Evolutionary conservation across 2,888 invertebrate genomes (phyloP).

Genomic region (Lasioglossum lativentre): DNA sequence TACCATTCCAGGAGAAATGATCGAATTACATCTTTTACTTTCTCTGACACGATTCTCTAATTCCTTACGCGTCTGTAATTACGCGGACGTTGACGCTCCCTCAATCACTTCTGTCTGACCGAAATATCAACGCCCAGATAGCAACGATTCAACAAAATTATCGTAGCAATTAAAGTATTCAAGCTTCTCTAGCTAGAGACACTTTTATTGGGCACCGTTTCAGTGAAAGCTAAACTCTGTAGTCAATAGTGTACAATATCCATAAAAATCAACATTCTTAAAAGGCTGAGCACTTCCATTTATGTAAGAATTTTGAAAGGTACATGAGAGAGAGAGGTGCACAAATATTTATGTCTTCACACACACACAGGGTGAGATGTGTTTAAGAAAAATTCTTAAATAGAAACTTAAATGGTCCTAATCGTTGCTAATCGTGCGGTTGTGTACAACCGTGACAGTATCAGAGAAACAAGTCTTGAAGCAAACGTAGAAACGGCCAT

Average conservation of each 20-base stretch:
- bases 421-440: neutral
- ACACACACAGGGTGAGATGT: too few relatives aligned
- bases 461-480: neutral
- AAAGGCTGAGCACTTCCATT: too few relatives aligned
- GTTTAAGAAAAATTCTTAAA: neutral
- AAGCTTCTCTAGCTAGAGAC: neutral
- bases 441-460: neutral
- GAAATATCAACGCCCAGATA: neutral
- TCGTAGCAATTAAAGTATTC: neutral
- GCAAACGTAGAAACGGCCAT: neutral
- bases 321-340: too few relatives aligned
- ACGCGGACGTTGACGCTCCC: neutral
- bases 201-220: too few relatives aligned
- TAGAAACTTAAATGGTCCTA: neutral
- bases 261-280: too few relatives aligned
- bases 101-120: neutral
- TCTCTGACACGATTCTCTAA: constrained; percentile 6
- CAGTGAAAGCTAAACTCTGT: too few relatives aligned
- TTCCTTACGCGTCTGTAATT: neutral
- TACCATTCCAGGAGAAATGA: neutral
- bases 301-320: too few relatives aligned
- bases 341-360: too few relatives aligned
- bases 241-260: too few relatives aligned
- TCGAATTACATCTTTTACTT: neutral
- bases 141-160: neutral